Conservation (phyloP, 2,888 invertebrate genomes). For the Chelonus formosanus region DNA sequence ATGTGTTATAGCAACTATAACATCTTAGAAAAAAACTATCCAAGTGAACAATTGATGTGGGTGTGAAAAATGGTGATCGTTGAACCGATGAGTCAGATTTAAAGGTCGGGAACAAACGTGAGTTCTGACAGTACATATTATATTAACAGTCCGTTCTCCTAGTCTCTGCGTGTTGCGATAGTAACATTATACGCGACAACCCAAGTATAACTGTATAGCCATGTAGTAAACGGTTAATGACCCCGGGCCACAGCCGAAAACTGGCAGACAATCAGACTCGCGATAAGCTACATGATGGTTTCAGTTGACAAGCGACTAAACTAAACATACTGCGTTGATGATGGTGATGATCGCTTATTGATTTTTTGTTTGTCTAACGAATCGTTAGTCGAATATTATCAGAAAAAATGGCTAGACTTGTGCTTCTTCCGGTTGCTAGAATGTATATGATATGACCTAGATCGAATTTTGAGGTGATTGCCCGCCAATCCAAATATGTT, state of each 20-base stretch:
- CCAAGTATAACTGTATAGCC: conserved; percentile 16
- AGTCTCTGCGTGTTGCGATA: conserved; percentile 2
- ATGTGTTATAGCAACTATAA: too few species aligned
- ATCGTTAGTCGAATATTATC: too few species aligned
- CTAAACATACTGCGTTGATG: neutral
- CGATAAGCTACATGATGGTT: conserved; percentile 29
- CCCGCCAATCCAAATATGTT: too few species aligned
- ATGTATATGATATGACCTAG: too few species aligned
- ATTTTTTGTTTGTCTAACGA: neutral
- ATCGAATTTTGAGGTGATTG: too few species aligned
- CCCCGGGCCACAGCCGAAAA: conserved; percentile 36
- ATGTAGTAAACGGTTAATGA: conserved; percentile 36
- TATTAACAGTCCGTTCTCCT: conserved; percentile 4
- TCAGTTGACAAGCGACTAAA: conserved; percentile 10
- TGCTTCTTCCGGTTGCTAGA: conserved; percentile 27
- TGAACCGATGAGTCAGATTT: conserved; percentile 10
- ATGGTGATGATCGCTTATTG: neutral
- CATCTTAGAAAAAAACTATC: too few species aligned
- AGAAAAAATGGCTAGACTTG: too few species aligned
- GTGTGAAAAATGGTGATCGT: neutral
- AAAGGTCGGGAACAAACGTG: conserved; percentile 15
- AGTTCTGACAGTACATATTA: neutral
- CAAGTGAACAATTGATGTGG: too few species aligned
- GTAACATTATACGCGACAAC: conserved; percentile 9
- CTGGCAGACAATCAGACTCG: conserved; percentile 28